Base-by-base conservation (phyloP, 2,888 invertebrate genomes). In the Pherbina coryleti region DNA sequence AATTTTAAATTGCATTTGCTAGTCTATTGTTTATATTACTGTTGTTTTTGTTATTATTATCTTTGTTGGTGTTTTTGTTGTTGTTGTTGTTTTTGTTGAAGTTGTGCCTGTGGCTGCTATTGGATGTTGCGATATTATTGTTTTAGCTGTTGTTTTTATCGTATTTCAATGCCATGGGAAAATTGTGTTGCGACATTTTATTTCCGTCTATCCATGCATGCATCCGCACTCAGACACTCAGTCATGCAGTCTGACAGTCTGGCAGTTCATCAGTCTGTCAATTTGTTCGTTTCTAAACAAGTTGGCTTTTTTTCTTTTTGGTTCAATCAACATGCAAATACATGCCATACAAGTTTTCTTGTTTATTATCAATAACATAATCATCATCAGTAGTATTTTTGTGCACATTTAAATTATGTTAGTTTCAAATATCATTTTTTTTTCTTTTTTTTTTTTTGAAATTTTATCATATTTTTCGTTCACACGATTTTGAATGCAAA, bases 81-180 rank as follows among this genome's bases (percentile, higher is more conserved):
- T 8, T 37, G 37, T 37, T 37, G 5, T 37, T 37, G 5, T 37
- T 57, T 19, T 49, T 70, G 70, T 71, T 71, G 55, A 9, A 19
- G 22, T 11, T 22, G 57, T n/a, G 31, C 17, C 44, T 44, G n/a
- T 22, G 19, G 34, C 37, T 67, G 44, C 19, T n/a, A 3, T 44
- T 67, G n/a, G n/a, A n/a, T 19, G 17, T 19, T n/a, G 55, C 55
- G 55, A 34, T 71, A 51, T n/a, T 28, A 31, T 53, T 53, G 62
- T 60, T 62, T 60, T 73, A 73, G 60, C 73, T 8, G 62, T 73
- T 73, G 73, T 73, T 73, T 73, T 60, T 49, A 73, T 73, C 49
- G 25, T 17, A 60, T 73, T 73, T 73, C 73, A 73, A 73, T 73
- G 73, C 62, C 73, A 73, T 73, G 73, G 44, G 73, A 73, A 71